These are phyloP conservation scores for Diarsia mendica DNA, from an alignment of 2,888 invertebrate species.

Conservation along the genomic window DNA sequence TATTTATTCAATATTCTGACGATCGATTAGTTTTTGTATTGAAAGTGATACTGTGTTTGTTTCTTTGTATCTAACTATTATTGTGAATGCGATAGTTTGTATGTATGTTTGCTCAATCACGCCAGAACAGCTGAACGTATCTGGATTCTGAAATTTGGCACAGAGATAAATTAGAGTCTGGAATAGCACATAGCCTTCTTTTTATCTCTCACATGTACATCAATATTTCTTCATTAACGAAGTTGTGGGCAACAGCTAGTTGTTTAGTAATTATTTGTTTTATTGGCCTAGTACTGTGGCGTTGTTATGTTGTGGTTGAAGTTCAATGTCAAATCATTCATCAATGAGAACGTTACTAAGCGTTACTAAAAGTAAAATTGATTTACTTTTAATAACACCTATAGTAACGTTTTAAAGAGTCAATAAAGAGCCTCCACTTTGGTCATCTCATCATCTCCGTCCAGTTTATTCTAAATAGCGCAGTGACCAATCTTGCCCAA, in stretches of 20 bases:
- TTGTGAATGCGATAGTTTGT: no score
- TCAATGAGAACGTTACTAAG: not conserved
- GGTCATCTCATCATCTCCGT: not conserved
- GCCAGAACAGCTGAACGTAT: no score
- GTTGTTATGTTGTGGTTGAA: slow-evolving; percentile 2
- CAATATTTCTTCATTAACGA: no score
- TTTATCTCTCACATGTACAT: no score
- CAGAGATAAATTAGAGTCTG: no score
- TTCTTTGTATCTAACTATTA: slow-evolving; percentile 1
- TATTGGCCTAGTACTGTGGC: not conserved
- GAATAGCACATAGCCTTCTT: no score
- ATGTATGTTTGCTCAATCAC: no score
- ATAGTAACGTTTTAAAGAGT: not conserved
- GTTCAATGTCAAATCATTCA: slow-evolving; percentile 1
- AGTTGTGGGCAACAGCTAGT: no score
- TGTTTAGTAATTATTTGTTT: slow-evolving; percentile 36
- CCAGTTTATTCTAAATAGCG: not conserved
- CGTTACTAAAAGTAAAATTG: not conserved
- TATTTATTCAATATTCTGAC: slow-evolving; percentile 53
- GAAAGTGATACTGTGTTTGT: slow-evolving; percentile 49
- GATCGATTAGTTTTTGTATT: slow-evolving; percentile 48
- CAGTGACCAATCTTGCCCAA: not conserved
- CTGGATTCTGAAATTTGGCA: no score
- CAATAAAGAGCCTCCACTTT: not conserved
- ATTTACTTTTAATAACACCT: no score